Percentiles rank a stretch among this genome's conserved stretches.
These are phyloP conservation scores for Prinia subflava DNA, from an alignment of 2,113 vertebrate genomes.

Conservation along the genomic window DNA sequence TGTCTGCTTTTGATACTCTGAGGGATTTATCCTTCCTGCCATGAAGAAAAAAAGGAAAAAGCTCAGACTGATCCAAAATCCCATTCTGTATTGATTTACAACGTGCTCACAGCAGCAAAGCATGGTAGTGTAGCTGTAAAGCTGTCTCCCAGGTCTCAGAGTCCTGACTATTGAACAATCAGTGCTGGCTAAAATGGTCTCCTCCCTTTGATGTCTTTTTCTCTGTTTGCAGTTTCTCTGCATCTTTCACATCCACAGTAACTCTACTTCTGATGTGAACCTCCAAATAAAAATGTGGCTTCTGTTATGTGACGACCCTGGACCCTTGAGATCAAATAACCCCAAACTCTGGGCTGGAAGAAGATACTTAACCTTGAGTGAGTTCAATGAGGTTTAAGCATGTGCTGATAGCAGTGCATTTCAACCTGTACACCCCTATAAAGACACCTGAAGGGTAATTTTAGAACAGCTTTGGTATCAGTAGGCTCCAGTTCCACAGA, in stretches of 20 bases:
- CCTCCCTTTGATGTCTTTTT: background rate
- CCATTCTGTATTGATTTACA: background rate
- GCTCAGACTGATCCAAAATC: background rate
- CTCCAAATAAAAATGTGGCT: background rate
- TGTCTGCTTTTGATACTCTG: background rate
- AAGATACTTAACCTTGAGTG: background rate
- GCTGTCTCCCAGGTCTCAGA: background rate
- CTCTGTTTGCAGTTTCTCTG: background rate
- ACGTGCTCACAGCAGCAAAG: background rate
- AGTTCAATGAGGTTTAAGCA: background rate
- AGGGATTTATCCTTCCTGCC: background rate
- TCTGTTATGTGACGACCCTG: background rate
- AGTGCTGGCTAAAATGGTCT: background rate
- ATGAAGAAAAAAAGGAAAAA: background rate
- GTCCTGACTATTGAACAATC: background rate
- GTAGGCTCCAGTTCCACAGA: background rate
- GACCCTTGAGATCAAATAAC: background rate
- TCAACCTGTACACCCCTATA: background rate
- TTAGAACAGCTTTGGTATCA: background rate
- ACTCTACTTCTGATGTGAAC: background rate
- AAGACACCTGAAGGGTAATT: background rate
- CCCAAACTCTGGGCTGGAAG: background rate
- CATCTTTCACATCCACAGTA: background rate
- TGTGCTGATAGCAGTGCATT: background rate
- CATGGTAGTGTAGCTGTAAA: background rate